Evolutionary conservation across 2,113 vertebrate species (phyloP).

Genomic region (Poecilia latipinna): DNA sequence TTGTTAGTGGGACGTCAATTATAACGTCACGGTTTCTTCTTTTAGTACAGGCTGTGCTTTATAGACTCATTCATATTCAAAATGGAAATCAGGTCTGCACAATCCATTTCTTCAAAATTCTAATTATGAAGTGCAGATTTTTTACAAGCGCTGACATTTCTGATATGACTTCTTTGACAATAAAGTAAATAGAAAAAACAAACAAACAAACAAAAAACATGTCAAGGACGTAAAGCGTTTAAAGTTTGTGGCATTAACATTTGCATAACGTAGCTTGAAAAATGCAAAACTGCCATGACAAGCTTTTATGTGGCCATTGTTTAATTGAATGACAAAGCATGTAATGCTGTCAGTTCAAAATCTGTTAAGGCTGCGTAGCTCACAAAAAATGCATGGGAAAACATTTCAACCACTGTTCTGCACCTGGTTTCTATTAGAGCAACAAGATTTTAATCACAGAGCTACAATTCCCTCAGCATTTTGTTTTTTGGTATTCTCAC

Average conservation of each 20-base stretch:
- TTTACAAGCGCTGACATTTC: neutral
- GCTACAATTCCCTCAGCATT: conserved; percentile 43
- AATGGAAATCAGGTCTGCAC: conserved; percentile 19
- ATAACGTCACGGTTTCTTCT: conserved; percentile 38
- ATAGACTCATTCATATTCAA: conserved; percentile 28
- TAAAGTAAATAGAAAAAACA: neutral
- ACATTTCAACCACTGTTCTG: conserved; percentile 73
- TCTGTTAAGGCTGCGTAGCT: conserved; percentile 58
- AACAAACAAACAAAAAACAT: neutral
- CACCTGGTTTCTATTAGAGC: conserved; percentile 86
- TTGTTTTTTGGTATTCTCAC: conserved; percentile 18
- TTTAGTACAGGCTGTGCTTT: conserved; percentile 11
- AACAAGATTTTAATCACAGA: conserved; percentile 79
- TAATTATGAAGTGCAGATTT: conserved; percentile 14
- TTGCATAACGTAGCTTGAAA: conserved; percentile 40
- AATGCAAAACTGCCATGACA: conserved; percentile 66
- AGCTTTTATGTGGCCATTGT: conserved; percentile 71
- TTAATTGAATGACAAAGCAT: conserved; percentile 79
- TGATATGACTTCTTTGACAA: neutral
- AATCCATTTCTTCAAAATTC: conserved; percentile 26
- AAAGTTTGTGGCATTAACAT: conserved; percentile 30
- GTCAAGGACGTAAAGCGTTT: neutral
- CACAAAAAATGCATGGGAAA: conserved; percentile 82
- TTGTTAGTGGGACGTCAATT: conserved; percentile 42
- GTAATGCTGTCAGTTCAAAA: conserved; percentile 76